These are phyloP conservation scores for Lordiphosa stackelbergi DNA, from an alignment of 1,140 invertebrate species.

Conservation along the genomic window DNA sequence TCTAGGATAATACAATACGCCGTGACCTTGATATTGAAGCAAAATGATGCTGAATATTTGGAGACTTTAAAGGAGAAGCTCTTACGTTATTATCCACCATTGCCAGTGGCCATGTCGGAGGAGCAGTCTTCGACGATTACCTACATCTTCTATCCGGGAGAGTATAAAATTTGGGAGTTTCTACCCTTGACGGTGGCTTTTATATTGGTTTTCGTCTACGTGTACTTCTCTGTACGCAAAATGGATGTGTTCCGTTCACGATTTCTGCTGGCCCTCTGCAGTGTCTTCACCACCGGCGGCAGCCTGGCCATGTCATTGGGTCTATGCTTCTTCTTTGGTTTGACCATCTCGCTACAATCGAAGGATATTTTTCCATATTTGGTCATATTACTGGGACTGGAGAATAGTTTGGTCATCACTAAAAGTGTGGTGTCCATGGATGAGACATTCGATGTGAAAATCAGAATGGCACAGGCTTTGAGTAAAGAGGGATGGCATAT, in stretches of 20 bases:
- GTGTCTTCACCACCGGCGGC: slow-evolving; percentile 90
- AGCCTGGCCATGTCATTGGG: slow-evolving; percentile 96
- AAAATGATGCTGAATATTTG: slow-evolving; percentile 88
- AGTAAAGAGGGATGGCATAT: slow-evolving; percentile 98
- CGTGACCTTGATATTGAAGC: slow-evolving; percentile 90
- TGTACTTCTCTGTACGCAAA: slow-evolving; percentile 96
- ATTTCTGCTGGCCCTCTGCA: slow-evolving; percentile 91
- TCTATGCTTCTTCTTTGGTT: slow-evolving; percentile 94
- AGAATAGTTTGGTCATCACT: slow-evolving; percentile 96
- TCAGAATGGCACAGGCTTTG: slow-evolving; percentile 93
- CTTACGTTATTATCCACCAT: slow-evolving; percentile 83
- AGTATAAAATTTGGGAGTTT: slow-evolving; percentile 91
- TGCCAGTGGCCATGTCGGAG: slow-evolving; percentile 6
- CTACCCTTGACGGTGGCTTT: slow-evolving; percentile 91
- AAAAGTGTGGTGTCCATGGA: slow-evolving; percentile 95
- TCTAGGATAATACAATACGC: slow-evolving; percentile 93
- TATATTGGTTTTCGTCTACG: slow-evolving; percentile 90
- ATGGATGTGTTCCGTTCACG: slow-evolving; percentile 96
- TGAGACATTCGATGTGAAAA: slow-evolving; percentile 93
- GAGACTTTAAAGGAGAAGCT: slow-evolving; percentile 85
- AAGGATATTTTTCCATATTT: slow-evolving; percentile 96
- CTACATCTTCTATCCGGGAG: slow-evolving; percentile 91
- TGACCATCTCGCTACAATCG: slow-evolving; percentile 84
- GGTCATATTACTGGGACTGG: slow-evolving; percentile 94
- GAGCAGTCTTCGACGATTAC: slow-evolving; percentile 77